A percentile compares a stretch with the other conserved stretches of the same genome.
These are phyloP conservation scores for Cygnus atratus DNA, from an alignment of 2,113 vertebrate species.

Conservation along the genomic window DNA sequence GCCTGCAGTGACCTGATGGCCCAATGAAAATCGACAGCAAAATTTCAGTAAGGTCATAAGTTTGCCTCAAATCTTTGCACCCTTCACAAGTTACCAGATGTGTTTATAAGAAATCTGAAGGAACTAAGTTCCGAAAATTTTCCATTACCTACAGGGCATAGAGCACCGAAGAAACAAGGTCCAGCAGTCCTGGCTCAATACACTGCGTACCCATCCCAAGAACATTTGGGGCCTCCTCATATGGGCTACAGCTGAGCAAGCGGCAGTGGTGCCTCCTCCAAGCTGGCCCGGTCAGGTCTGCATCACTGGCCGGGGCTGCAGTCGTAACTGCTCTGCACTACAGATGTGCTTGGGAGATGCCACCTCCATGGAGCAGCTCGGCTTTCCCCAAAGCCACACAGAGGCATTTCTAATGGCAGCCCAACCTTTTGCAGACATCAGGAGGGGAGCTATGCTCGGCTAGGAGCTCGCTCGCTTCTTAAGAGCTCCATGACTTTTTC, in stretches of 20 bases:
- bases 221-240: too few species aligned
- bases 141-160: rapidly evolving
- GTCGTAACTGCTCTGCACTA: not conserved
- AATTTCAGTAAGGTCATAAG: not conserved
- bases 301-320: not conserved
- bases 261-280: not conserved
- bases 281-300: not conserved
- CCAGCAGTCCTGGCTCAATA: not conserved
- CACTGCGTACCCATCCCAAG: rapidly evolving
- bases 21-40: not conserved
- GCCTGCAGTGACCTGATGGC: not conserved
- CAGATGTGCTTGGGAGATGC: not conserved
- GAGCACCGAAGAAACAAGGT: not conserved
- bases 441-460: not conserved
- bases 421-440: not conserved
- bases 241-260: not conserved
- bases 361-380: rapidly evolving
- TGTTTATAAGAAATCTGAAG: not conserved
- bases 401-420: not conserved
- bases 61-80: not conserved
- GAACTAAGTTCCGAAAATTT: not conserved
- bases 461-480: not conserved
- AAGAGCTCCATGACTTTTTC: not conserved
- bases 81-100: not conserved
- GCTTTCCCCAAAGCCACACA: not conserved